Evolutionary conservation across 1,140 invertebrate species (phyloP), one percentile per base, ranked within the genome.

Genomic region (Drosophila grimshawi): DNA sequence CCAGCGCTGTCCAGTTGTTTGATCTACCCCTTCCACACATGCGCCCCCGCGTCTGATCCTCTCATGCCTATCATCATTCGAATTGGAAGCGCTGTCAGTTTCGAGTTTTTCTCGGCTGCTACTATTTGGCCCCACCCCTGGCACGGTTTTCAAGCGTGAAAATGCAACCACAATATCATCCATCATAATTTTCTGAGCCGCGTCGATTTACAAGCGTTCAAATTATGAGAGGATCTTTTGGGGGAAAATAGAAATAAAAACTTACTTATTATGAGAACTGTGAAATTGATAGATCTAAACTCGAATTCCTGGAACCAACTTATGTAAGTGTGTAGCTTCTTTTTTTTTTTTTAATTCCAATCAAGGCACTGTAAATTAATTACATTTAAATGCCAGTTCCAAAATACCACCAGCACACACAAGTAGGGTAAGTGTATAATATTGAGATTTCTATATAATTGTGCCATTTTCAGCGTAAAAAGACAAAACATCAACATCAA

Each of bases 191-290:
- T 83, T 70, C 67, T 37, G 80, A 43, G 53, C 76, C 80, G 86
- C 80, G 86, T 90, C 77, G 82, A 90, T 90, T 90, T 90, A 90
- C 86, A 90, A 78, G 81, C 86, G 68, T 70, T 57, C 88, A 80
- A 90, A 86, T 90, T 86, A 90, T 85, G 67, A 73, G 33, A 56
- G 60, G 35, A 82, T 80, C 65, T 65, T 61, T 49, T 45, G 56
- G 64, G 19, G 19, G 19, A 19, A 19, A 19, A 19, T 19, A 19
- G 19, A 19, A 19, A 19, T 19, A 69, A 56, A 65, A 82, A 78
- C 61, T 66, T 77, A 71, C 67, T 71, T 70, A 88, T 72, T 69
- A 80, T 78, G 66, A 55, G 64, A 78, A 62, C 83, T 82, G 77
- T 77, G 73, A 88, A 71, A 83, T 66, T 66, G 79, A 82, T 79